Evolutionary conservation across 2,888 invertebrate species (phyloP).

Genomic region (Lingula anatina): DNA sequence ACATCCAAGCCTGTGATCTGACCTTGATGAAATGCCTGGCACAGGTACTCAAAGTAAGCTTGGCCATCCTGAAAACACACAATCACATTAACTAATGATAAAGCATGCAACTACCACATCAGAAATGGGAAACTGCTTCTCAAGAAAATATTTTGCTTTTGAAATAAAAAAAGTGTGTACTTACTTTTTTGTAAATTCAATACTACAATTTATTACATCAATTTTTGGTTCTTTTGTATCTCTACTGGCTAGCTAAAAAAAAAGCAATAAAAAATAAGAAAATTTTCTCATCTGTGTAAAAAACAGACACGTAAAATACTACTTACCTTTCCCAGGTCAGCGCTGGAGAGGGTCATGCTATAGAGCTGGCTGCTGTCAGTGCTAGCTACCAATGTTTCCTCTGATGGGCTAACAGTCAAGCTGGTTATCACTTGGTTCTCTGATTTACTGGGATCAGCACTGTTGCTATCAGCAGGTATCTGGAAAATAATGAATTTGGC

Average conservation of each 20-base stretch:
- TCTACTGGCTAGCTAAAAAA: no score
- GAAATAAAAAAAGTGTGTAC: no score
- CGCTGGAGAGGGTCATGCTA: conserved; percentile 50
- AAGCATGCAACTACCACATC: no score
- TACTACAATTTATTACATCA: no score
- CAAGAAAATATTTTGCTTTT: no score
- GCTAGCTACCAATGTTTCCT: conserved; percentile 54
- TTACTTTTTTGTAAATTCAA: no score
- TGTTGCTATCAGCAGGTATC: conserved; percentile 48
- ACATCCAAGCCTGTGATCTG: conserved; percentile 74
- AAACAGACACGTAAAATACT: no score
- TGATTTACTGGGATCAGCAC: conserved; percentile 41
- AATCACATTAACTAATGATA: not conserved
- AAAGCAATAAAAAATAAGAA: no score
- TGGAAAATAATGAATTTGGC: conserved; percentile 12
- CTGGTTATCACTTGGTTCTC: conserved; percentile 44
- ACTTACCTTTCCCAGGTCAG: conserved; percentile 50
- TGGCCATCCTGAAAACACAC: conserved; percentile 37
- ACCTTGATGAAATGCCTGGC: conserved; percentile 64
- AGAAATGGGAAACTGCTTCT: no score
- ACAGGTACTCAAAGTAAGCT: conserved; percentile 45
- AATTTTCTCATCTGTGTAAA: no score
- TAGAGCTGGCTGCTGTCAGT: conserved; percentile 55
- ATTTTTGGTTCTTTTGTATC: no score
- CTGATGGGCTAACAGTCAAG: conserved; percentile 54